Conservation (phyloP, 2,888 invertebrate species). For the Germaria angustata region DNA sequence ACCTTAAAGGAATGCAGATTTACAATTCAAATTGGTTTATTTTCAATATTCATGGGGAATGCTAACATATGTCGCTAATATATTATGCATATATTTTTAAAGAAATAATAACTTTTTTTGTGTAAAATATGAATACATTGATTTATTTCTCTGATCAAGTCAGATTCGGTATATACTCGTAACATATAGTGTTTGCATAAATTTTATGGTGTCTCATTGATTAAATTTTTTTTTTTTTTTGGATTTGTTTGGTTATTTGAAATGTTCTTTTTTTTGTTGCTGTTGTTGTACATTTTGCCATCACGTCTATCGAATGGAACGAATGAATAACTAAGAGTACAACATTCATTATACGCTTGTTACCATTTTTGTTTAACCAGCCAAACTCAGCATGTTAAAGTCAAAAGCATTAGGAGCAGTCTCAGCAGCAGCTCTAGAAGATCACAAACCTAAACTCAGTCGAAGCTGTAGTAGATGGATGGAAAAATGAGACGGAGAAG, state of each 20-base stretch:
- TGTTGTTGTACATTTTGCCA: slow-evolving; percentile 6
- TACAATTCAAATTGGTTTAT: not conserved
- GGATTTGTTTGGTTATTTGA: slow-evolving; percentile 17
- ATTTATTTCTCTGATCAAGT: not conserved
- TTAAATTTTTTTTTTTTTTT: slow-evolving; percentile 8
- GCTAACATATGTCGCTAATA: too few species aligned
- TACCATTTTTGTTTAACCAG: slow-evolving; percentile 59
- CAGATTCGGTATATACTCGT: not conserved
- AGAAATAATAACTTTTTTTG: not conserved
- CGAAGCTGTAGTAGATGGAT: not conserved
- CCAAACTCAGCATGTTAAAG: slow-evolving; percentile 49
- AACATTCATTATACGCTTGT: slow-evolving; percentile 57
- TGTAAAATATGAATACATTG: not conserved
- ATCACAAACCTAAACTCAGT: slow-evolving; percentile 3
- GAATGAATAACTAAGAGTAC: slow-evolving; percentile 39
- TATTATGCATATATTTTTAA: not conserved
- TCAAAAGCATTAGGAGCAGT: slow-evolving; percentile 52
- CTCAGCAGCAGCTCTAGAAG: slow-evolving; percentile 19
- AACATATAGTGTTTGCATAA: slow-evolving; percentile 47
- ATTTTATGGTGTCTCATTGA: slow-evolving; percentile 44
- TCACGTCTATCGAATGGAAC: slow-evolving; percentile 23
- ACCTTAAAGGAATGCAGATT: not conserved
- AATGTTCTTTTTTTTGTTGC: slow-evolving; percentile 5
- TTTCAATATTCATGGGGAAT: not conserved
- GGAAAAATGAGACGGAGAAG: not conserved